Base-by-base conservation (phyloP, 2,888 invertebrate genomes). In the Actias luna region DNA sequence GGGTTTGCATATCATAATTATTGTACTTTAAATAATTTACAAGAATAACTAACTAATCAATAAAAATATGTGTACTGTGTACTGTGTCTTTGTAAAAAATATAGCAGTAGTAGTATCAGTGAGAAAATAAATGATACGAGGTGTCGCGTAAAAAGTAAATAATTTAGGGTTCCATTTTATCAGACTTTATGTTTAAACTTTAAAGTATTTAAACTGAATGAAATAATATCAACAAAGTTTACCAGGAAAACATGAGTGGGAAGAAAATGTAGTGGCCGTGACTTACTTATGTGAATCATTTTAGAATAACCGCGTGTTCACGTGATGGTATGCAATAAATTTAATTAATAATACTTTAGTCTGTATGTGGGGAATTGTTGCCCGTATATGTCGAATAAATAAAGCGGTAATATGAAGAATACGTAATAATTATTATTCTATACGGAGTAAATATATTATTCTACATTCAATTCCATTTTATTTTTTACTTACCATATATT, bases 311-410 rank as follows among this genome's bases (percentile, higher is more conserved):
- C 29, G 16, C 29, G n/a, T 55, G n/a, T 29, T 55, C 55, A 29
- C 29, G 29, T 55, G 27, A 55, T 55, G 52, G 29, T 29, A 55
- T 55, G 27, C 52, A 55, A 52, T 55, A 55, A 27, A 27, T 16
- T 55, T 29, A 55, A 55, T 55, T 7, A 29, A 14, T 7, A 5
- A 14, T 7, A 5, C 25, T 55, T 12, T 55, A 16, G 29, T 25
- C 29, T 27, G 29, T 55, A 55, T 50, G 25, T 50, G 50, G 25
- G 25, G 27, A 14, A 55, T 55, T 55, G 46, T 29, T 55, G 52
- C 29, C 12, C 14, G 16, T 18, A 29, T 29, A 55, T 1, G 27
- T 16, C 29, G 16, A 55, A 55, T 55, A 29, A 55, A 55, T 29
- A 55, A 55, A 29, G 29, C 55, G n/a, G 29, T 55, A 29, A 29